A percentile compares a stretch with the other conserved stretches of the same genome.
Evolutionary conservation across 2,797 vertebrate genomes (phyloP).

Genomic region (Ambastaia sidthimunki): DNA sequence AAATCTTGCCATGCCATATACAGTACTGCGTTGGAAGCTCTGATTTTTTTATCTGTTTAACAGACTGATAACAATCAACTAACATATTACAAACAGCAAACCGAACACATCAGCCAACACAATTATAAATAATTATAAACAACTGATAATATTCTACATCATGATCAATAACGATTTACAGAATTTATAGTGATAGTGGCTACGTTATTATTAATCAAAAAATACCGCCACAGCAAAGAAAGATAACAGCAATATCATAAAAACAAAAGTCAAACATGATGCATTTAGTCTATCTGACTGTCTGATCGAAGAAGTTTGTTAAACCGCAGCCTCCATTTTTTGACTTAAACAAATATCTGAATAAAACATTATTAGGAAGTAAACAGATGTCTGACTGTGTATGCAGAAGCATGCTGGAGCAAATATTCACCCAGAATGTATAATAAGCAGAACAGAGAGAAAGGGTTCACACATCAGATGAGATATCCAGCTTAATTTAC

Average conservation of each 20-base stretch:
- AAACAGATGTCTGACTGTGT: conserved; percentile 77
- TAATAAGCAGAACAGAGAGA: conserved; percentile 57
- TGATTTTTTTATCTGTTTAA: conserved; percentile 53
- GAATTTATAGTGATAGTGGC: conserved; percentile 1
- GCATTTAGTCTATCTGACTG: conserved; percentile 46
- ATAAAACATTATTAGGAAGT: conserved; percentile 75
- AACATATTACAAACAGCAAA: conserved; percentile 51
- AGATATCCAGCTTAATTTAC: conserved; percentile 62
- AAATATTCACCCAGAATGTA: conserved; percentile 72
- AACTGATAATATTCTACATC: conserved; percentile 18
- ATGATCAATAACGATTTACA: conserved; percentile 31
- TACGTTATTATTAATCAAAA: conserved; percentile 28
- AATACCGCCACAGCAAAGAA: conserved; percentile 23
- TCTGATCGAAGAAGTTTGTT: conserved; percentile 39
- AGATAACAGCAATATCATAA: conserved; percentile 30
- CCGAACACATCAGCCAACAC: conserved; percentile 44
- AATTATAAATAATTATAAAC: conserved; percentile 32
- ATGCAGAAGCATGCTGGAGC: conserved; percentile 75
- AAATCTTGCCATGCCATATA: conserved; percentile 63
- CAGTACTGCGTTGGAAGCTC: conserved; percentile 57
- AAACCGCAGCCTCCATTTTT: conserved; percentile 71
- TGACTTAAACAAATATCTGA: conserved; percentile 75
- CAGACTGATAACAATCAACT: conserved; percentile 11
- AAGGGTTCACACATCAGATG: conserved; percentile 60
- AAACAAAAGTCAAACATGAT: conserved; percentile 52